Percentiles rank a stretch among this genome's conserved stretches.
These are phyloP conservation scores for Gambusia yucatana DNA, from an alignment of 2,797 vertebrate genomes.

Conservation along the genomic window DNA sequence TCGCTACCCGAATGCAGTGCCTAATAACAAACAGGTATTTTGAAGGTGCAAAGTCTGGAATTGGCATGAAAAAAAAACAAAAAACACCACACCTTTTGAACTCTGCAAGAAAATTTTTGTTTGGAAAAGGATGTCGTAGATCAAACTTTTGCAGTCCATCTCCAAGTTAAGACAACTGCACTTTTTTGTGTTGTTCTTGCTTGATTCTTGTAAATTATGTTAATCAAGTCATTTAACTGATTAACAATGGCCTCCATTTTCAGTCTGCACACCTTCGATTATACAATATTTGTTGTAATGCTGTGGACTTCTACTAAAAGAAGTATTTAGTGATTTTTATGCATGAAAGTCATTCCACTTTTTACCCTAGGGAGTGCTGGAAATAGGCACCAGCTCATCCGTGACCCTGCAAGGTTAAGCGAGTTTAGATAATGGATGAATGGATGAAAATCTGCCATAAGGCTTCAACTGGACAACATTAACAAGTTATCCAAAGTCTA, in stretches of 20 bases:
- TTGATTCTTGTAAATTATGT: constrained; percentile 29
- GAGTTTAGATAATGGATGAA: too few species aligned
- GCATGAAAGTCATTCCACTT: background rate
- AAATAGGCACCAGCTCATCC: too few species aligned
- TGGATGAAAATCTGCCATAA: background rate
- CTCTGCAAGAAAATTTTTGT: constrained; percentile 6
- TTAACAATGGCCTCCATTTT: constrained; percentile 33
- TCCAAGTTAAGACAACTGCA: background rate
- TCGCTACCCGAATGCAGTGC: background rate
- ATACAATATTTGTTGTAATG: constrained; percentile 5
- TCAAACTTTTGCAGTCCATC: background rate
- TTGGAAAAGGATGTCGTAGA: background rate
- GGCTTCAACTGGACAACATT: background rate
- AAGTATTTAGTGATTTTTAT: background rate
- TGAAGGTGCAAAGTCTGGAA: constrained; percentile 21
- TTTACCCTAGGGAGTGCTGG: too few species aligned
- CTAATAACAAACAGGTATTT: constrained; percentile 35
- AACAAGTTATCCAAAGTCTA: background rate
- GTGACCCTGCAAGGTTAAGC: too few species aligned
- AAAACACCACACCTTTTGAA: constrained; percentile 30
- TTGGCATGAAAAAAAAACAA: background rate
- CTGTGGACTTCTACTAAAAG: background rate
- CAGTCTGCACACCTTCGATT: constrained; percentile 18
- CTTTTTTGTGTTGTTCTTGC: background rate
- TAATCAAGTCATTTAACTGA: constrained; percentile 40